Evolutionary conservation across 2,888 invertebrate species (phyloP), one percentile per base, ranked within the genome.

Genomic region (Drosophila vallismaia): DNA sequence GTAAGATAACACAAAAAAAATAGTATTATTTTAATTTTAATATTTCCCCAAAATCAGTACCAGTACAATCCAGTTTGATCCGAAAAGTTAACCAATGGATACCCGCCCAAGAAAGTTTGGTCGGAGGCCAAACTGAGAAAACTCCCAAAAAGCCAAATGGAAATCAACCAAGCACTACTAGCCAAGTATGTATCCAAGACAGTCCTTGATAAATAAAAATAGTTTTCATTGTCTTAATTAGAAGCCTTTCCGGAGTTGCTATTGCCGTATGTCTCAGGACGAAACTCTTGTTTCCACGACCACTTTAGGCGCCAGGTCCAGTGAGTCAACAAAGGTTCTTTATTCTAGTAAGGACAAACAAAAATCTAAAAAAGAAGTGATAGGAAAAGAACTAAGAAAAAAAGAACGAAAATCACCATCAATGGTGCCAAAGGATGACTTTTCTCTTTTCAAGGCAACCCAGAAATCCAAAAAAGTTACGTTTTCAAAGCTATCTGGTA

Each of bases 381-480:
- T 1, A 0, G 19, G 19, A 19, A 19, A 6, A 49, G n/a, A 6
- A 6, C 1, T 33, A 1, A 55, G 52, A 12, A 8, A 31, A 5
- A 19, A 19, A 19, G 19, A 19, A 19, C 19, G 19, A 19, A 19
- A 19, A 19, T 14, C 14, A 14, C 19, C 36, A 2, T 2, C 36
- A 1, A 9, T 1, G 33, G 33, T 9, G 9, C 9, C 33, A 0
- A 6, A 2, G 0, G 48, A 53, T 7, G 7, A 51, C 10, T 44
- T 63, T 6, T 28, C 53, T 5, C 3, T 60, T 9, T 44, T 51
- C 6, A 67, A 51, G 8, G 0, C 38, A 1, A 75, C 57, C 2
- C 28, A 50, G 3, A 69, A 59, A 2, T 31, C n/a, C 0, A 81
- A 49, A 10, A 63, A 19, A 26, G 4, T 2, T 6, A 6, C 5